Evolutionary conservation across 2,797 vertebrate species (phyloP), one percentile per base, ranked within the genome.

Genomic region (Macropus fuliginosus): DNA sequence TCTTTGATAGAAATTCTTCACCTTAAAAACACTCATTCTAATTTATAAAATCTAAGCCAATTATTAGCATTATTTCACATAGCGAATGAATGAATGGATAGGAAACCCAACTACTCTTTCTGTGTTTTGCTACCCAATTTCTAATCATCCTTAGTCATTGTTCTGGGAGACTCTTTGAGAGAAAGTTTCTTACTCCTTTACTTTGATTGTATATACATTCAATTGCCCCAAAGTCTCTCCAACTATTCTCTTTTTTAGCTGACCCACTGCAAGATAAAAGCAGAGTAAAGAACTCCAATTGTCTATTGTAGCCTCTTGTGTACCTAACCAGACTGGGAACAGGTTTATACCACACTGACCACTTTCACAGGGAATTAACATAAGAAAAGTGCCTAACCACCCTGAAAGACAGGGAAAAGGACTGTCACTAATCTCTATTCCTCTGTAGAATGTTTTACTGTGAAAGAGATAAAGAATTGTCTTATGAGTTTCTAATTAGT

Each of bases 361-460:
- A n/a, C 54, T 62, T 3, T 91, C 5, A 18, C 18, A 31, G 31
- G 11, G 29, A 92, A 92, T 96, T 95, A 91, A 93, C 2, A 29
- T 52, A 91, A 93, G 52, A 96, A 93, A 96, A 94, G 11, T 12
- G 54, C 28, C 74, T 13, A 66, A 4, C 40, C 21, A 91, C 74
- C 18, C 55, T 14, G 27, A 54, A 95, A 91, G 46, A 87, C 31
- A 40, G 81, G 89, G 50, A 62, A 46, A 91, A 31, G 96, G 92
- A 21, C 52, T 52, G 9, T 52, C 91, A 40, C 29, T 46, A 81
- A 46, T 81, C 40, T 40, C 18, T 46, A 40, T 95, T 40, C n/a
- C 55, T 87, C 9, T 93, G 50, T 91, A 62, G 14, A n/a, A 54
- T 57, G 34, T 31, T 50, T 91, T 91, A 55, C 55, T 27, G 59